These are phyloP conservation scores for Apodemus agrarius DNA, from an alignment of 2,797 vertebrate species.

Conservation along the genomic window DNA sequence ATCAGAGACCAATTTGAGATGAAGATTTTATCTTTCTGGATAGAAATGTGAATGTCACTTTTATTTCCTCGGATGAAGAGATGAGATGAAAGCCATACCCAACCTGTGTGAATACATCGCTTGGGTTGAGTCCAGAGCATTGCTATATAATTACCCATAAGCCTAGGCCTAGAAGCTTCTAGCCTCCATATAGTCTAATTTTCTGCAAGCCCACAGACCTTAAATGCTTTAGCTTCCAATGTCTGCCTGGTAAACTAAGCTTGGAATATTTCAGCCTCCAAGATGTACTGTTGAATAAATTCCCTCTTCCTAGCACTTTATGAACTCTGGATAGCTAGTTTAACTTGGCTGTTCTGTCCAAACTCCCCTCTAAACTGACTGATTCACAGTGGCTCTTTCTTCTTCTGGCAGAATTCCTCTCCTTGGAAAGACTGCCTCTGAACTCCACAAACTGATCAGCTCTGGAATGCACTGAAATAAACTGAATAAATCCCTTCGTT, in stretches of 20 bases:
- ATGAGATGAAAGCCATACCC: neutral
- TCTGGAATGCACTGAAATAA: neutral
- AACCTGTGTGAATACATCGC: neutral
- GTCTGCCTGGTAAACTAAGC: neutral
- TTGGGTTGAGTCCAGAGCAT: neutral
- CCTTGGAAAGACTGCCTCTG: neutral
- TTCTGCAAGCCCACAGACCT: neutral
- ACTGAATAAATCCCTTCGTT: too few species aligned
- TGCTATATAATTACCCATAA: neutral
- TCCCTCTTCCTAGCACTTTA: neutral
- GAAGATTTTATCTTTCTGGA: neutral
- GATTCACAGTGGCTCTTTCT: neutral
- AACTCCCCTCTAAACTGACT: neutral
- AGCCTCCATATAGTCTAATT: neutral
- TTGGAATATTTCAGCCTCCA: neutral
- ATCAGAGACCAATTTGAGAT: neutral
- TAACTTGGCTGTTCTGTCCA: neutral
- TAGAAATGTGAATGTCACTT: neutral
- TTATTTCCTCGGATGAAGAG: neutral
- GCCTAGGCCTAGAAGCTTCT: neutral
- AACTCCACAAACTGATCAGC: too few species aligned
- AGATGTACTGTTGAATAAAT: neutral
- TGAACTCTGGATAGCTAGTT: neutral
- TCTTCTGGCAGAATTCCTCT: neutral
- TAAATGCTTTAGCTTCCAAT: neutral